phyloP scores from a whole-genome alignment of 2,888 invertebrate genomes.

The Alsophila aescularia region DNA sequence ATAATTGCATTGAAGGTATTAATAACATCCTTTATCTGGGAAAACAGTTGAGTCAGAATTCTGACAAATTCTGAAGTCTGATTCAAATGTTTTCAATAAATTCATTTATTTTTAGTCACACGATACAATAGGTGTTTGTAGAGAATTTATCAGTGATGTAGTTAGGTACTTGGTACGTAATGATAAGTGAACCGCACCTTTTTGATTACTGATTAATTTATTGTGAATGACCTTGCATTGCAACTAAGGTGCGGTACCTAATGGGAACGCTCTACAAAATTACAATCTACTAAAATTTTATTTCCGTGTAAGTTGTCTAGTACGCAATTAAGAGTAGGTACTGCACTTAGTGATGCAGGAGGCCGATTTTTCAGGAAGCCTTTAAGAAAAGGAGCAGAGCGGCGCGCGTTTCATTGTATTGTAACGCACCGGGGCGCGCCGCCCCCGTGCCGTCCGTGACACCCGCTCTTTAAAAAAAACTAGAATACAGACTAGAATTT shows the following conservation, averaged over 20 bases:
- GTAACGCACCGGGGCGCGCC: too few relatives aligned
- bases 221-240: slow-evolving; percentile 24
- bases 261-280: background rate
- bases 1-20: too few relatives aligned
- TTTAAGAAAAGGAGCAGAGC: too few relatives aligned
- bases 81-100: background rate
- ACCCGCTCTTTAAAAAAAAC: too few relatives aligned
- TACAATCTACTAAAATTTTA: background rate
- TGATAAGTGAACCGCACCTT: slow-evolving; percentile 29
- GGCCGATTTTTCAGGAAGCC: too few relatives aligned
- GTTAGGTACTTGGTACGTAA: background rate
- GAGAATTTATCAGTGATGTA: background rate
- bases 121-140: background rate
- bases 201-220: slow-evolving; percentile 24
- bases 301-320: slow-evolving; percentile 1
- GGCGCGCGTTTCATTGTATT: too few relatives aligned
- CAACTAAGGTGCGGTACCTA: slow-evolving; percentile 17
- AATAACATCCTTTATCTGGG: background rate
- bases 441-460: too few relatives aligned
- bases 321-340: background rate
- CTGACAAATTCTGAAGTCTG: too few relatives aligned
- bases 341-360: too few relatives aligned
- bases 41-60: background rate
- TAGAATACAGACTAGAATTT: too few relatives aligned
- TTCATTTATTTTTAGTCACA: background rate